These are phyloP conservation scores for Hypsopygia costalis DNA, from an alignment of 2,888 invertebrate species.

Conservation along the genomic window DNA sequence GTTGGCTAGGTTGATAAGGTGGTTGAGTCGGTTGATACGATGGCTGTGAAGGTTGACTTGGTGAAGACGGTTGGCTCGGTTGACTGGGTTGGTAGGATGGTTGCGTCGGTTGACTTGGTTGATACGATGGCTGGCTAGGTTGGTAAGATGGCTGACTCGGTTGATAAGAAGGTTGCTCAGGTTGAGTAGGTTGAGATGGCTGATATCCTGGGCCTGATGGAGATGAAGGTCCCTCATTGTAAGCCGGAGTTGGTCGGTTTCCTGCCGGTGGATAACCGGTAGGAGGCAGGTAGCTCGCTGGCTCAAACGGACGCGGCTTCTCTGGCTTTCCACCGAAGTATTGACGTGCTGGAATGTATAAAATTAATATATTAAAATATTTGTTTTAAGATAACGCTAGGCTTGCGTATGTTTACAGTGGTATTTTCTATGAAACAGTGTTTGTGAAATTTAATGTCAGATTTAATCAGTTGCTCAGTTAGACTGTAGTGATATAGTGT, in stretches of 20 bases:
- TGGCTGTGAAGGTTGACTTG: constrained; percentile 29
- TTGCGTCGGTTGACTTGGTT: constrained; percentile 34
- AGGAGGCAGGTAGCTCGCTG: constrained; percentile 63
- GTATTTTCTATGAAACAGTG: neutral
- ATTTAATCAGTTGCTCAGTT: too few species aligned
- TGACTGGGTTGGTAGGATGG: constrained; percentile 41
- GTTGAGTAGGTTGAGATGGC: constrained; percentile 29
- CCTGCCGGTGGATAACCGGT: constrained; percentile 65
- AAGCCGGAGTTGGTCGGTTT: constrained; percentile 59
- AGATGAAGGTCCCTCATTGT: constrained; percentile 56
- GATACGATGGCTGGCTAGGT: constrained; percentile 29
- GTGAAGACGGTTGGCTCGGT: constrained; percentile 29
- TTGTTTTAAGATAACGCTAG: neutral
- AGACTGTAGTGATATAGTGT: too few species aligned
- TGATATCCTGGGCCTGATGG: constrained; percentile 28
- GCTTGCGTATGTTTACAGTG: neutral
- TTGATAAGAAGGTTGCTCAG: constrained; percentile 28
- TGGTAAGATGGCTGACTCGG: constrained; percentile 28
- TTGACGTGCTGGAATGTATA: constrained; percentile 82
- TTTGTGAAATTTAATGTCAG: neutral
- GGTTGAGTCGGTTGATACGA: constrained; percentile 31
- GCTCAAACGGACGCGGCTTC: constrained; percentile 85
- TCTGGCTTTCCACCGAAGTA: constrained; percentile 83
- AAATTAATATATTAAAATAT: too few species aligned
- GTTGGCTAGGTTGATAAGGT: constrained; percentile 39